Base-by-base conservation (phyloP, 2,888 invertebrate genomes). In the Platycnemis pennipes region DNA sequence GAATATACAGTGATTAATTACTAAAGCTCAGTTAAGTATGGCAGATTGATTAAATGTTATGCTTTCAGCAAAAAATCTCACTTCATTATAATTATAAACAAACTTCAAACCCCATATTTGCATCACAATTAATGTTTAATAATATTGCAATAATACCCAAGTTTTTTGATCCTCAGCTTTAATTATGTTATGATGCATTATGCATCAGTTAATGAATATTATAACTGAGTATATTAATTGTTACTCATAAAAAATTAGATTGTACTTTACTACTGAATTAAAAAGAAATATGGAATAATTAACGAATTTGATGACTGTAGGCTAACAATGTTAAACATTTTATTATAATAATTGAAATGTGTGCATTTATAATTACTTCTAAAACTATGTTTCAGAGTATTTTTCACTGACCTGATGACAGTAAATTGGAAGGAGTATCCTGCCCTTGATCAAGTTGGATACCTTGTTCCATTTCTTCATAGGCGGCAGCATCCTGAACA, bases 401-500 rank as follows among this genome's bases (percentile, higher is more conserved):
- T 19, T 69, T 31, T 44, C 95, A 96, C 96, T 96, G 97, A 98
- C 98, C 98, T 95, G 98, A 98, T 95, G 98, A 98, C 91, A 98
- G 96, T 94, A 98, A 96, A 97, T 98, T 98, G 22, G 97, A 97
- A 19, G 97, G 96, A 85, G 97, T 96, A 94, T 97, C 97, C 88
- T 97, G 96, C 44, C 97, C 96, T 7, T 96, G 96, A 95, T 97
- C 97, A 94, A 97, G 96, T 95, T 97, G 97, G 91, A 97, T 97
- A 85, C 97, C 96, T 96, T 97, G 97, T 95, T 98, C 97, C 88
- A 97, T 97, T 96, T 98, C 98, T 96, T 98, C 98, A 96, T 97
- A 98, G 88, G 97, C 97, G 0, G 98, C 98, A 16, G 98, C 97
- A 96, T 98, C 98, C 96, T 98, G 98, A 5, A 98, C 98, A 95